A percentile compares a stretch with the other conserved stretches of the same genome.
These are phyloP conservation scores for Condylostylus longicornis DNA, from an alignment of 1,140 invertebrate genomes.

Conservation along the genomic window DNA sequence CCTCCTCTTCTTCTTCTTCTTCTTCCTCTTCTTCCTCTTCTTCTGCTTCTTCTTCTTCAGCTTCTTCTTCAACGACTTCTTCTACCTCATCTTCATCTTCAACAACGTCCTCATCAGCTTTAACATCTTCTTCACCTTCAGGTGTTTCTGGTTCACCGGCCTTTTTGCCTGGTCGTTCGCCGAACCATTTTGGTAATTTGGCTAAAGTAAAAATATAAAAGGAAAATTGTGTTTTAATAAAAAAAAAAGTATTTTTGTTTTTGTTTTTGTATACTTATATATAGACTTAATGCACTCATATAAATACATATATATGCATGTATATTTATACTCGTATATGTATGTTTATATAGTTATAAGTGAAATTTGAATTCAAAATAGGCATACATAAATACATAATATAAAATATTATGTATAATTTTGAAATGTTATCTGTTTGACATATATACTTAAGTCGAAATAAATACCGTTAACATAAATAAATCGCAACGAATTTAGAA, in stretches of 20 bases:
- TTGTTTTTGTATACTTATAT: too few species aligned
- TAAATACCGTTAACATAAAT: too few species aligned
- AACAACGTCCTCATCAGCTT: constrained; percentile 53
- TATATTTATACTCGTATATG: too few species aligned
- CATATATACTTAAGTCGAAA: too few species aligned
- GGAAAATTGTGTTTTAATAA: background rate
- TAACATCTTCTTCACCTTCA: constrained; percentile 73
- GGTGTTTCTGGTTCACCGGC: constrained; percentile 71
- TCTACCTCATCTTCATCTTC: constrained; percentile 53
- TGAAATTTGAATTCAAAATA: too few species aligned
- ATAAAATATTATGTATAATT: too few species aligned
- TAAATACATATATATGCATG: too few species aligned
- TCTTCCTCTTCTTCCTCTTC: constrained; percentile 58
- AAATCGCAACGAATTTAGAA: too few species aligned
- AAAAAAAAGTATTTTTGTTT: constrained; percentile 1
- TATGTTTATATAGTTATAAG: too few species aligned
- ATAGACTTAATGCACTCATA: too few species aligned
- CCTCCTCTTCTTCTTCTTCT: constrained; percentile 53
- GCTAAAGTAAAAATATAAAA: constrained; percentile 37
- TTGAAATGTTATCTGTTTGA: too few species aligned
- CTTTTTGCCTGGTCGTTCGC: constrained; percentile 83
- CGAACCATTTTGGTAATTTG: constrained; percentile 86
- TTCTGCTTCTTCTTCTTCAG: constrained; percentile 52
- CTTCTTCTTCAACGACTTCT: constrained; percentile 57
- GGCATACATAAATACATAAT: too few species aligned